These are phyloP conservation scores for Halisarca cf. caerulea DNA, from an alignment of 37 sponge, comb jelly and placozoan species.

Conservation along the genomic window DNA sequence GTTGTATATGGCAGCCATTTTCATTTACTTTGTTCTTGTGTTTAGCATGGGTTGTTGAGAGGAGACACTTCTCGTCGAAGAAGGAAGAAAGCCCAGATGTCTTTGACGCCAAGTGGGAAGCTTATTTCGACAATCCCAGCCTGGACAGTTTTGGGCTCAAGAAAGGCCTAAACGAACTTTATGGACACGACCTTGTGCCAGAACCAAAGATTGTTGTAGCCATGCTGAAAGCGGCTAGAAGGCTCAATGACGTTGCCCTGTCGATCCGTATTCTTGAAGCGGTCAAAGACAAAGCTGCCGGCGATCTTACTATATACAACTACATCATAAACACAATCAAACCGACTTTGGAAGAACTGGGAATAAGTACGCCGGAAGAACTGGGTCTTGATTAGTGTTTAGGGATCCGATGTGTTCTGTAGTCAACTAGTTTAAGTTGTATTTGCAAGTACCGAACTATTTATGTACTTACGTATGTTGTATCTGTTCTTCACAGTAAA, in stretches of 20 bases:
- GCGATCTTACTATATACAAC: constrained; percentile 72
- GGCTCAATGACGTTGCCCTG: constrained; percentile 84
- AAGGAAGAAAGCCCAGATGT: constrained; percentile 67
- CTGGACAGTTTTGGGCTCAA: constrained; percentile 74
- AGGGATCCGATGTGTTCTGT: too few species aligned
- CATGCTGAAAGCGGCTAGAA: constrained; percentile 77
- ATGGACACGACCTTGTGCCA: constrained; percentile 91
- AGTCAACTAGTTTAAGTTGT: too few species aligned
- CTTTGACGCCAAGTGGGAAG: constrained; percentile 84
- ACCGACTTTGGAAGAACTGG: constrained; percentile 87
- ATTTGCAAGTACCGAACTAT: too few species aligned
- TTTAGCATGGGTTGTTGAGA: constrained; percentile 3
- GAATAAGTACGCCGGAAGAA: constrained; percentile 91
- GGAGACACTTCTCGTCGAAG: background rate
- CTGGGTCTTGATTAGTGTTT: constrained; percentile 76
- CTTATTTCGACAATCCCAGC: constrained; percentile 69
- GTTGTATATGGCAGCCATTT: constrained; percentile 6
- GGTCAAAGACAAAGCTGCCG: constrained; percentile 82
- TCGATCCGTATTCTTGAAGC: constrained; percentile 88
- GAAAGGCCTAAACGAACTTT: constrained; percentile 85
- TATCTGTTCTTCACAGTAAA: too few species aligned
- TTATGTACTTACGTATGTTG: too few species aligned
- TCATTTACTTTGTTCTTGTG: background rate
- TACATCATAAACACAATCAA: constrained; percentile 69
- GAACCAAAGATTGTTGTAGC: constrained; percentile 88